Evolutionary conservation across 2,888 invertebrate genomes (phyloP).

Genomic region (Cryptosula pallasiana): DNA sequence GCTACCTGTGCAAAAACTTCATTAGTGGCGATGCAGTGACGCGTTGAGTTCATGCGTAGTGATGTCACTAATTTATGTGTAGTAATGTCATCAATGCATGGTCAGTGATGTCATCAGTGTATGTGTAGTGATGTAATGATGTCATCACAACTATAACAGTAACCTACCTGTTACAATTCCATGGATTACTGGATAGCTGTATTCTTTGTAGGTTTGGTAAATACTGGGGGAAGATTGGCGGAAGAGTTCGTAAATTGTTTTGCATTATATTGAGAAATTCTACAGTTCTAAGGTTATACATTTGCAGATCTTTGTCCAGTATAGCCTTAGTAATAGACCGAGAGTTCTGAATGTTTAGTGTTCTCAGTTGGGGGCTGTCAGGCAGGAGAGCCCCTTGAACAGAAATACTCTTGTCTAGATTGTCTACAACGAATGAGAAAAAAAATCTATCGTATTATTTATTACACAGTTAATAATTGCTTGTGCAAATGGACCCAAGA

Average conservation of each 20-base stretch:
- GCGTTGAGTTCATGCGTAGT: no score
- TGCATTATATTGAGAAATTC: constrained; percentile 23
- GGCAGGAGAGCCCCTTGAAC: constrained; percentile 5
- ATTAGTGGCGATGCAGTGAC: no score
- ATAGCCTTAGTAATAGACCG: constrained; percentile 8
- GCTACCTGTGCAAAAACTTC: no score
- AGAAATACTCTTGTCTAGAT: background rate
- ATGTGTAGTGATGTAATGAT: no score
- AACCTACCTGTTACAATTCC: constrained; percentile 16
- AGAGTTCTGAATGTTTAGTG: background rate
- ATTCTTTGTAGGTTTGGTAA: constrained; percentile 10
- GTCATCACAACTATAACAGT: no score
- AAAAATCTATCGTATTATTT: no score
- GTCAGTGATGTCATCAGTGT: no score
- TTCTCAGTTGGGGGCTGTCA: constrained; percentile 16
- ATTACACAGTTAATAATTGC: no score
- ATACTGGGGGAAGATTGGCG: constrained; percentile 20
- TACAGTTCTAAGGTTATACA: constrained; percentile 18
- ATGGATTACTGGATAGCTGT: constrained; percentile 16
- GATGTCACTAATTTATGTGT: no score
- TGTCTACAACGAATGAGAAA: no score
- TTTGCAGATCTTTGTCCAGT: background rate
- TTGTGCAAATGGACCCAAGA: no score
- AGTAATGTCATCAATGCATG: no score
- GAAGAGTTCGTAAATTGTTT: background rate